Base-by-base conservation (phyloP, 2,113 vertebrate genomes). In the Aspidoscelis tigris region DNA sequence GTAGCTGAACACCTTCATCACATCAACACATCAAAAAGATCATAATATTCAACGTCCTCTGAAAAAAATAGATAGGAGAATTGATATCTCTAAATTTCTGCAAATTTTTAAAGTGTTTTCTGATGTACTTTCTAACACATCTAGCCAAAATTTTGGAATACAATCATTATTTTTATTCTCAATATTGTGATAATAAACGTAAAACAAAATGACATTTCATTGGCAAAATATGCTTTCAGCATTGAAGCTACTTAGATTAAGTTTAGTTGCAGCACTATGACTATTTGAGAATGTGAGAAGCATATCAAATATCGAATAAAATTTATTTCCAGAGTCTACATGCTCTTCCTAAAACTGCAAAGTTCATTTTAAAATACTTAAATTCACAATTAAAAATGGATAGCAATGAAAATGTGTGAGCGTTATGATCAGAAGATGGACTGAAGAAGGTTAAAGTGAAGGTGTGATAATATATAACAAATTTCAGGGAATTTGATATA, bases 21-120 rank as follows among this genome's bases (percentile, higher is more conserved):
- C 61, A 18, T 76, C 80, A 69, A 87, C 39, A 83, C 61, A 18
- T 76, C 80, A 69, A 87, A 88, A 26, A 47, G 66, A n/a, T 14
- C 61, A 1, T 61, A 66, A 88, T 70, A 75, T 5, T 33, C 1
- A 50, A 33, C 58, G 78, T 8, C 0, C 16, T 87, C 55, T 58
- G 39, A 88, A 85, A 71, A 76, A 86, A 64, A 24, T 76, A 72
- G 82, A 47, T 7, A 81, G 14, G 12, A 72, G 43, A 78, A 65
- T 2, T 66, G n/a, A 26, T 41, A 80, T 82, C 33, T 5, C 75
- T 4, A n/a, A 39, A 82, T 77, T 44, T 88, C 22, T 76, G 10
- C 20, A 47, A 64, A 80, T 80, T 58, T 0, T 22, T 22, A 44
- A 85, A 41, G 41, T 1, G 50, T 43, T 14, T 21, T 55, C 44